phyloP scores from a whole-genome alignment of 2,888 invertebrate genomes.

The Oegoconia quadripuncta region DNA sequence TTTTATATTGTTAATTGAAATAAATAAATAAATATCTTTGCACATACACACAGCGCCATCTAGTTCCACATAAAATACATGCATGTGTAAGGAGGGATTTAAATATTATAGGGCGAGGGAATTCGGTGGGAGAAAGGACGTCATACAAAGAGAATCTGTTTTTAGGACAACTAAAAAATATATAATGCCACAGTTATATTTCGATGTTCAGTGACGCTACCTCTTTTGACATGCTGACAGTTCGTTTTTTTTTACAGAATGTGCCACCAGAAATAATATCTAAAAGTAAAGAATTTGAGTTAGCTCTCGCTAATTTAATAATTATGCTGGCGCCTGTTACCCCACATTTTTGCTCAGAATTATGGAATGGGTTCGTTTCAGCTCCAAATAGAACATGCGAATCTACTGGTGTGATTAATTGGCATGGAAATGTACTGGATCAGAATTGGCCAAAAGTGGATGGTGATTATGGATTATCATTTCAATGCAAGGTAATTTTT shows the following conservation, averaged over 20 bases:
- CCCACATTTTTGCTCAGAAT: conserved; percentile 94
- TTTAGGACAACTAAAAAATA: too few relatives aligned
- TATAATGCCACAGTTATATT: neutral
- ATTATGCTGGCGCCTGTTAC: conserved; percentile 93
- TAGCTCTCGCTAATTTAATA: conserved; percentile 87
- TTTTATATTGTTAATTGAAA: too few relatives aligned
- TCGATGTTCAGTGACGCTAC: neutral
- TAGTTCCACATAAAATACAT: too few relatives aligned
- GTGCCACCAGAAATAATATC: conserved; percentile 80
- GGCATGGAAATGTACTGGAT: conserved; percentile 84
- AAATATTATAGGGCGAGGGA: too few relatives aligned
- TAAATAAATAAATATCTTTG: too few relatives aligned
- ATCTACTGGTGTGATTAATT: conserved; percentile 74
- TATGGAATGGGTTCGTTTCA: conserved; percentile 89
- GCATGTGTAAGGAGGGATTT: too few relatives aligned
- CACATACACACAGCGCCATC: too few relatives aligned
- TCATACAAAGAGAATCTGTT: too few relatives aligned
- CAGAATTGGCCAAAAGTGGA: conserved; percentile 90
- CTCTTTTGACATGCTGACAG: neutral
- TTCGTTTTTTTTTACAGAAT: conserved; percentile 61
- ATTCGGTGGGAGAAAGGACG: too few relatives aligned
- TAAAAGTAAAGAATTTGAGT: conserved; percentile 86
- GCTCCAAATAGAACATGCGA: conserved; percentile 79
- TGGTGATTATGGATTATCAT: conserved; percentile 81
- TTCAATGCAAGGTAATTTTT: conserved; percentile 81